phyloP scores from a whole-genome alignment of 2,113 vertebrate species.

The Xenopus laevis region DNA sequence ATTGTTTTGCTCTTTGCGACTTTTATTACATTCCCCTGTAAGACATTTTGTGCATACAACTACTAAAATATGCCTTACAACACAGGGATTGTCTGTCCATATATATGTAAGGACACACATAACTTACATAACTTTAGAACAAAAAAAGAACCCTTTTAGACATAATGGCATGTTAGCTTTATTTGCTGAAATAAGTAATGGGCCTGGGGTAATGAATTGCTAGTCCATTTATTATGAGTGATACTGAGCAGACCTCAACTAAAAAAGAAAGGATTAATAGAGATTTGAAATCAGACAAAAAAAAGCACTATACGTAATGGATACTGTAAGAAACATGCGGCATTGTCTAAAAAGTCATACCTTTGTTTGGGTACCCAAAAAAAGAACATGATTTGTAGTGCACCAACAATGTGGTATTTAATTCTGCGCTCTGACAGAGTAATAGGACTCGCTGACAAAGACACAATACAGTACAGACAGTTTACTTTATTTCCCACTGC shows the following conservation, averaged over 20 bases:
- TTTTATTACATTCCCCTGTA: no score
- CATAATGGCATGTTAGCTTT: no score
- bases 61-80: no score
- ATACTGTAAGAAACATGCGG: not conserved
- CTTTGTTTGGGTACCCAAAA: conserved; percentile 3
- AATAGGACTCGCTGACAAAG: conserved; percentile 1
- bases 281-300: not conserved
- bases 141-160: no score
- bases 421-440: not conserved
- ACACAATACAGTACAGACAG: conserved; percentile 20
- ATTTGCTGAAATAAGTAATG: not conserved
- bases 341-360: not conserved
- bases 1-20: no score
- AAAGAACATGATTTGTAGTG: conserved; percentile 1
- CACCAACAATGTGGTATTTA: not conserved
- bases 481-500: conserved; percentile 39
- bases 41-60: no score
- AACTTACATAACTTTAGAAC: no score
- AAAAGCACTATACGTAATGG: not conserved
- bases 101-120: no score
- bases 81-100: no score
- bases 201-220: not conserved
- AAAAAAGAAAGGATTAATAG: not conserved
- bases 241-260: not conserved
- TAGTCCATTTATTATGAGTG: not conserved